A percentile compares a stretch with the other conserved stretches of the same genome.
Conservation (phyloP, 2,888 invertebrate species). For the Axea sp. region DNA sequence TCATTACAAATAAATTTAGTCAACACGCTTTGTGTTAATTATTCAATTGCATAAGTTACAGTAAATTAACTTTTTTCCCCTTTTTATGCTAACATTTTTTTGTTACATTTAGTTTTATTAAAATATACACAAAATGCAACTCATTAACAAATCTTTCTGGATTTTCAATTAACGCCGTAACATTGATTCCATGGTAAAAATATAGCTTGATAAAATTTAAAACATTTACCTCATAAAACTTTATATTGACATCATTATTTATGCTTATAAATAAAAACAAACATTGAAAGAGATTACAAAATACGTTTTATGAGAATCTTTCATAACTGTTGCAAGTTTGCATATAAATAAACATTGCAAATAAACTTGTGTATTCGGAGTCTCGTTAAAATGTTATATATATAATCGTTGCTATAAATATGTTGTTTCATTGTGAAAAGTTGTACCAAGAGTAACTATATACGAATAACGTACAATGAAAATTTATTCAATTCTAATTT, state of each 20-base stretch:
- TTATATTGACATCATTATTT: slow-evolving; percentile 15
- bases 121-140: background rate
- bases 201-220: background rate
- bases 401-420: slow-evolving; percentile 11
- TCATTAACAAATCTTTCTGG: background rate
- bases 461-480: slow-evolving; percentile 18
- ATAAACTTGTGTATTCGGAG: slow-evolving; percentile 17
- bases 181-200: background rate
- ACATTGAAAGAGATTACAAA: slow-evolving; percentile 13
- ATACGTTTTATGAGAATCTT: slow-evolving; percentile 16
- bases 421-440: slow-evolving; percentile 13
- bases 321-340: slow-evolving; percentile 14
- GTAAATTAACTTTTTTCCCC: too few relatives aligned
- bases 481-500: slow-evolving; percentile 39
- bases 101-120: too few relatives aligned
- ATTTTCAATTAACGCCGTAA: slow-evolving; percentile 3
- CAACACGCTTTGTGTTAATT: too few relatives aligned
- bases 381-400: slow-evolving; percentile 29
- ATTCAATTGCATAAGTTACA: too few relatives aligned
- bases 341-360: slow-evolving; percentile 38
- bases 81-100: too few relatives aligned
- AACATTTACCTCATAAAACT: slow-evolving; percentile 2
- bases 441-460: slow-evolving; percentile 1
- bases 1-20: too few relatives aligned
- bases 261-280: slow-evolving; percentile 2